A percentile compares a stretch with the other conserved stretches of the same genome.
phyloP scores from a whole-genome alignment of 2,797 vertebrate genomes.

The Odontamblyopus lacepedii region DNA sequence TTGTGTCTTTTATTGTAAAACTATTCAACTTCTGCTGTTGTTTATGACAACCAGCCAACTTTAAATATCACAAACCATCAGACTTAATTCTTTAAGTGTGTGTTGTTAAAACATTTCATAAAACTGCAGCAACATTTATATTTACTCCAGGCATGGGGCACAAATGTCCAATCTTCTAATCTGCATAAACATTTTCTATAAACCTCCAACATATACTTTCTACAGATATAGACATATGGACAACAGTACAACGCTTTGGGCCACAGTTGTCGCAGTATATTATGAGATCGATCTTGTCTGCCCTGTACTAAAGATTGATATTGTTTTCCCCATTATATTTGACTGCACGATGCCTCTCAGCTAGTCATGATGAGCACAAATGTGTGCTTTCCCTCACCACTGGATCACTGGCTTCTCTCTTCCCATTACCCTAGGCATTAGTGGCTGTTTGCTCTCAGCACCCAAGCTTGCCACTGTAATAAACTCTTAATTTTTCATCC shows the following conservation, averaged over 20 bases:
- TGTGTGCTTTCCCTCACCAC: constrained; percentile 55
- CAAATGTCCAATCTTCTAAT: background rate
- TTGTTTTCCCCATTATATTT: constrained; percentile 46
- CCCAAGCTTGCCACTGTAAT: constrained; percentile 62
- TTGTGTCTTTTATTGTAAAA: background rate
- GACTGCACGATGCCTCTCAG: constrained; percentile 47
- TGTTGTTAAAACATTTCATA: no score
- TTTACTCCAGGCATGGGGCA: no score
- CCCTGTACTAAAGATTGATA: constrained; percentile 54
- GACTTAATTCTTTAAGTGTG: no score
- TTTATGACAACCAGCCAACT: background rate
- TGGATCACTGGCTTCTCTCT: constrained; percentile 56
- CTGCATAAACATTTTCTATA: background rate
- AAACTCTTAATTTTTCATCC: constrained; percentile 68
- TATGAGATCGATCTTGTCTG: constrained; percentile 37
- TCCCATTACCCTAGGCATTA: constrained; percentile 71
- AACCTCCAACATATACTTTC: background rate
- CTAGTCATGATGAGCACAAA: constrained; percentile 45
- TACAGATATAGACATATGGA: background rate
- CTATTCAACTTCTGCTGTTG: background rate
- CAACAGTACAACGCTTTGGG: background rate
- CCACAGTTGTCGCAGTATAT: constrained; percentile 7
- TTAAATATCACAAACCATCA: background rate
- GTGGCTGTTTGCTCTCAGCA: constrained; percentile 64
- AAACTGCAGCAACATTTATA: no score